These are phyloP conservation scores for Sciurus niger DNA, from an alignment of 2,113 vertebrate species.

Conservation along the genomic window DNA sequence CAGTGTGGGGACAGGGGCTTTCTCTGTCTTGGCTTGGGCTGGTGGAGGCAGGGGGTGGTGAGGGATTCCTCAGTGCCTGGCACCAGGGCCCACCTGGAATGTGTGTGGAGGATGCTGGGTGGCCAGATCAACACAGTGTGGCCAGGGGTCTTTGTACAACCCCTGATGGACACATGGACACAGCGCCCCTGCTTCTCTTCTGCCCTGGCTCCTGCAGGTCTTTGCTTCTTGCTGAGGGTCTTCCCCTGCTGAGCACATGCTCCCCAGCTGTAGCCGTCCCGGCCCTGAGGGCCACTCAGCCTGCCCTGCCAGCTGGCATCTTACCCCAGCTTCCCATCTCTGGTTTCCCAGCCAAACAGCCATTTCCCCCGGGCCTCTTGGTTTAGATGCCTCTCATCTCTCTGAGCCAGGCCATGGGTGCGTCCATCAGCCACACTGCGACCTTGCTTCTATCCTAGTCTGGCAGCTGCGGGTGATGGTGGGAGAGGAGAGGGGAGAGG, in stretches of 20 bases:
- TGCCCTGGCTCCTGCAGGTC: not conserved
- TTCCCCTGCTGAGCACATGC: not conserved
- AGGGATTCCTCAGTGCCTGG: not conserved
- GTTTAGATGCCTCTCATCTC: slow-evolving; percentile 5
- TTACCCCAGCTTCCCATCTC: not conserved
- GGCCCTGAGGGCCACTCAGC: not conserved
- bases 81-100: not conserved
- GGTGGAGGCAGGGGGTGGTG: not conserved
- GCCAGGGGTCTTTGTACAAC: not conserved
- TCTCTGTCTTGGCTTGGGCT: not conserved
- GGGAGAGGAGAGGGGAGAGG: not conserved
- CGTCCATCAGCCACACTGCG: not conserved
- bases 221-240: not conserved
- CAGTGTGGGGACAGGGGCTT: not conserved
- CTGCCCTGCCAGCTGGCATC: not conserved
- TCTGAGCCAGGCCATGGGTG: not conserved
- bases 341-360: not conserved
- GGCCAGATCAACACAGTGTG: not conserved
- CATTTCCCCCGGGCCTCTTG: not conserved
- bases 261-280: not conserved
- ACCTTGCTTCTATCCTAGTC: accelerated
- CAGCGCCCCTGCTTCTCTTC: not conserved
- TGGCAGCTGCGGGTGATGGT: not conserved
- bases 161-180: not conserved
- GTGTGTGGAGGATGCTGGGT: not conserved